phyloP scores from a whole-genome alignment of 2,113 vertebrate species.

The Chunga burmeisteri region DNA sequence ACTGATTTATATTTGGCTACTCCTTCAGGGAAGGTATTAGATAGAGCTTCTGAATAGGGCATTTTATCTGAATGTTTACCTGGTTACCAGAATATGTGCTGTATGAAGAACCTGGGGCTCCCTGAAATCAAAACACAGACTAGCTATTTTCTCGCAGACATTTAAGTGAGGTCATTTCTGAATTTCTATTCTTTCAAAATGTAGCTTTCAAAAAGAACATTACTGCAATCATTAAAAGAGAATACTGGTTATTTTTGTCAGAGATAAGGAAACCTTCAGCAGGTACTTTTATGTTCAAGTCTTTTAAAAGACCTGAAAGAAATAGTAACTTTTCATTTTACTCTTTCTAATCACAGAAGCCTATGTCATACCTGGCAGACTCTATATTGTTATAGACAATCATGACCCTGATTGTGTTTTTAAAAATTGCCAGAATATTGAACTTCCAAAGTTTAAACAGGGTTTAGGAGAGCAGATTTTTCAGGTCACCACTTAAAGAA shows the following conservation, averaged over 20 bases:
- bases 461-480: background rate
- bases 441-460: background rate
- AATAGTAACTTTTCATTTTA: background rate
- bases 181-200: background rate
- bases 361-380: background rate
- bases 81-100: conserved; percentile 45
- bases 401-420: background rate
- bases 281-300: background rate
- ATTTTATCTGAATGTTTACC: conserved; percentile 35
- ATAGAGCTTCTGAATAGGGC: background rate
- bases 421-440: background rate
- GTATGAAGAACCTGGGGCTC: conserved; percentile 13
- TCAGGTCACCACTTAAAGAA: background rate
- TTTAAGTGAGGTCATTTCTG: background rate
- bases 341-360: background rate
- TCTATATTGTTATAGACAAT: background rate
- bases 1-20: background rate
- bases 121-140: conserved; percentile 29
- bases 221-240: background rate
- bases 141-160: background rate
- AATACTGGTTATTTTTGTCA: background rate
- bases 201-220: background rate
- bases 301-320: background rate
- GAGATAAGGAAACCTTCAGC: background rate
- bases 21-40: background rate